Conservation (phyloP, 2,888 invertebrate genomes). For the Caenorhabditis sp. region DNA sequence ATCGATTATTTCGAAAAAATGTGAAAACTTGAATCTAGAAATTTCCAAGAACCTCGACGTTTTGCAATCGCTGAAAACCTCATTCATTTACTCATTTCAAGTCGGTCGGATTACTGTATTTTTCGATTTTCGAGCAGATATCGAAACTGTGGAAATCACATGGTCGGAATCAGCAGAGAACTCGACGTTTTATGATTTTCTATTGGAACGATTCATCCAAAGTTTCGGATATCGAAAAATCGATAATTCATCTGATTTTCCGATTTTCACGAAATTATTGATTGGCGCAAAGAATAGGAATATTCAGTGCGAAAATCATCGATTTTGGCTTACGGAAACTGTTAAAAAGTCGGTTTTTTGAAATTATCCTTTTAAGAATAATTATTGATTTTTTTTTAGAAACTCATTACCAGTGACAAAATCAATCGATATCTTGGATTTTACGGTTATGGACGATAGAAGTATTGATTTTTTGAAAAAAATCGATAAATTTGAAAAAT, state of each 20-base stretch:
- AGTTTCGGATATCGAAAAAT: slow-evolving; percentile 29
- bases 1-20: neutral
- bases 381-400: too few relatives aligned
- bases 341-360: too few relatives aligned
- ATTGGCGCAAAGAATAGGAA: too few relatives aligned
- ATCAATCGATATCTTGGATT: neutral
- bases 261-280: too few relatives aligned
- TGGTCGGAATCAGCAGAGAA: slow-evolving; percentile 20
- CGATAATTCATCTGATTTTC: neutral
- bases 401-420: neutral
- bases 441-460: neutral
- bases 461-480: neutral
- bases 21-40: neutral
- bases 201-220: slow-evolving; percentile 16
- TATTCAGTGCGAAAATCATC: too few relatives aligned
- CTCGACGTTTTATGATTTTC: slow-evolving; percentile 35
- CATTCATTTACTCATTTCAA: slow-evolving; percentile 17
- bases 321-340: slow-evolving; percentile 1
- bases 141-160: neutral
- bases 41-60: neutral
- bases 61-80: neutral
- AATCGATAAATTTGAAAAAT: neutral
- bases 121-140: slow-evolving; percentile 30
- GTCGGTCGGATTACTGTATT: slow-evolving; percentile 8
- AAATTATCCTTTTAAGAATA: too few relatives aligned